Base-by-base conservation (phyloP, 2,113 vertebrate species). In the Petaurus breviceps region DNA sequence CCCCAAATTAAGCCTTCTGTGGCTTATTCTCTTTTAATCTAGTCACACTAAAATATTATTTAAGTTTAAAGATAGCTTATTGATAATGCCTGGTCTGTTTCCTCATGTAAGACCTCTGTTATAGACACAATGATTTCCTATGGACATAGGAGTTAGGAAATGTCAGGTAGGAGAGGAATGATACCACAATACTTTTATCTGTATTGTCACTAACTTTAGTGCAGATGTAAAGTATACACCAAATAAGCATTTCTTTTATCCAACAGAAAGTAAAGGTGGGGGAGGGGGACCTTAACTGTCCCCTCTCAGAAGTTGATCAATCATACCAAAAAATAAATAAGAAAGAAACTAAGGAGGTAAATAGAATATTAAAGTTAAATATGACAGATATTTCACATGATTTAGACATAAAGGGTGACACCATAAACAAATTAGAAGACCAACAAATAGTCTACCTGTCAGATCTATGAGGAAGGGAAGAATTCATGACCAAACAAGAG, bases 101-200 rank as follows among this genome's bases (percentile, higher is more conserved):
- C 89, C 61, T 92, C 91, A 96, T 53, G 92, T 96, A 94, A n/a
- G 93, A 52, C 90, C 95, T 97, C 92, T 96, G 95, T 91, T 49
- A 93, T 90, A 95, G 90, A 96, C 96, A 57, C 90, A 93, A 96
- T 94, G 94, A 96, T 95, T 95, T 97, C 95, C 96, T 90, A 0
- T 91, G 94, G 90, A 94, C 55, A 89, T 95, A 91, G 93, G 93
- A 96, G 94, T 95, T n/a, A 97, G 52, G 92, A 93, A 94, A 46
- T 96, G 31, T 92, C 61, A 92, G 77, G 14, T 37, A 31, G 61
- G 31, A 68, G 12, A 37, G 9, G 26, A 57, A 57, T 57, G 9
- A 28, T 2, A 57, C 11, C 31, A 68, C 3, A 37, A n/a, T 68
- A 37, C 3, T 68, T n/a, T n/a, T n/a, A 37, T 68, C 61, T 68